Base-by-base conservation (phyloP, 2,797 vertebrate species). In the Fratercula arctica region DNA sequence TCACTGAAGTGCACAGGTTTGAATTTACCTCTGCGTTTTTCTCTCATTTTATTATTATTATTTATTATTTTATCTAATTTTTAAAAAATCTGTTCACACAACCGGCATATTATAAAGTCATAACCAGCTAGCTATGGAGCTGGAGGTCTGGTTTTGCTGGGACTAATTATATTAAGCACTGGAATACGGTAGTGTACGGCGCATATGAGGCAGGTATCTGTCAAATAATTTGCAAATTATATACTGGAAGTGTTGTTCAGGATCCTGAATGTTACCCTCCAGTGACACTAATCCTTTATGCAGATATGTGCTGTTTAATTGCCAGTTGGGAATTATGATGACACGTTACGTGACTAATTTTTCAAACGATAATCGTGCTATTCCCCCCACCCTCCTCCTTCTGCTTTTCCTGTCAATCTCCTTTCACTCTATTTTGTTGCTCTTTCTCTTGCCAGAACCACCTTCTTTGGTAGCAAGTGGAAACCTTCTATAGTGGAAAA, bases 281-380 rank as follows among this genome's bases (percentile, higher is more conserved):
- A 37, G 67, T 69, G 86, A 79, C 86, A 83, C 68, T 83, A 87
- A 96, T 87, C 69, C 74, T 67, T 81, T 60, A 83, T 85, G 83
- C 54, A 93, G 76, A 81, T 78, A 68, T 3, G 54, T 46, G 46
- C 45, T 88, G 61, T 78, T 83, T 89, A 95, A 96, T 91, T 92
- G 76, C 69, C 92, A 93, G 59, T 6, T 43, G 89, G 78, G 86
- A 85, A 96, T 76, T 87, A 89, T 5, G 13, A 66, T 33, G 80
- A 95, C 87, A 94, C 18, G 7, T 90, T 87, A 85, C 53, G 59
- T 92, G 85, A 92, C 87, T 90, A 75, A 87, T 89, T 90, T 93
- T 89, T 93, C 61, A 90, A 93, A 90, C 64, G 76, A 43, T 66
- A 92, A 69, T 63, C 3, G 2, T 82, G 60, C 87, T 87, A 53